Base-by-base conservation (phyloP, 2,888 invertebrate genomes). In the Zeuzera pyrina region DNA sequence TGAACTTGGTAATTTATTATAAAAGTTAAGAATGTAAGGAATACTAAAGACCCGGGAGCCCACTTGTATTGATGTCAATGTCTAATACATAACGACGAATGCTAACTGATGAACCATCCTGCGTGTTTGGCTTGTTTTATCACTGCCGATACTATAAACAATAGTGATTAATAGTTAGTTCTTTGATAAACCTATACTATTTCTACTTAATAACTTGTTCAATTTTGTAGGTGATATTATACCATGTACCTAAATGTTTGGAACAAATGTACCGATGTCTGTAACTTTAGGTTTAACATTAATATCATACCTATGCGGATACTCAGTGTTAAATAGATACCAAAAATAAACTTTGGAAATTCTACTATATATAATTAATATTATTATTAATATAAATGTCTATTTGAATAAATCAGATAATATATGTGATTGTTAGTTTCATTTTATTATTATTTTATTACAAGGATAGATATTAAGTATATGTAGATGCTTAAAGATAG, bases 221-320 rank as follows among this genome's bases (percentile, higher is more conserved):
- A 79, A 81, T 78, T 81, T 81, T 79, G 78, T 81, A 79, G 79
- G 62, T 70, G 68, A 77, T 76, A 71, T 78, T 69, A n/a, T 79
- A 78, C 65, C 65, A 66, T 70, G 73, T 78, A 77, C 72, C 70
- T 73, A 64, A 70, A 74, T 69, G 68, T 79, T 79, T 74, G 67
- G 67, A 72, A 65, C 15, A 72, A 64, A 66, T 71, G 63, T 79
- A 77, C 68, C 68, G 57, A 59, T 52, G 58, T 71, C 66, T 70
- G 26, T 74, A 72, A 68, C 57, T 61, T 63, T 74, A 76, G 72
- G 63, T 67, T 63, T 58, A 66, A 73, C 53, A 52, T 53, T 58
- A 52, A 55, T 54, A 62, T 59, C 55, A 54, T 62, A 67, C 49
- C 49, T 60, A 64, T 48, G 55, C 67, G 67, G 67, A 71, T 78